Percentiles rank a stretch among this genome's conserved stretches.
Conservation (phyloP, 2,888 invertebrate genomes). For the Julus scandinavius region DNA sequence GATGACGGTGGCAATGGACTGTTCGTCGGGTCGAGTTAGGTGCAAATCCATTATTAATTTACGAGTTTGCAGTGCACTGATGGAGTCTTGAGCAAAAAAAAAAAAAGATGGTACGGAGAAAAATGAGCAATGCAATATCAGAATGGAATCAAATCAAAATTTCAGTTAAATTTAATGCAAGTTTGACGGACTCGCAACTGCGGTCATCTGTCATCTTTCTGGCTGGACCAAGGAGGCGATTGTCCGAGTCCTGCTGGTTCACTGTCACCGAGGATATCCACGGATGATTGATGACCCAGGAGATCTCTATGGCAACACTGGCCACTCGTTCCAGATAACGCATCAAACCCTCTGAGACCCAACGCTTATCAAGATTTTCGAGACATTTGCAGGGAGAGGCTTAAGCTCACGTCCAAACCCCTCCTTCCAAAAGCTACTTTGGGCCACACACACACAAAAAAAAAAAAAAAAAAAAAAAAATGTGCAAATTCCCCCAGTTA, state of each 20-base stretch:
- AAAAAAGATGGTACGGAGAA: background rate
- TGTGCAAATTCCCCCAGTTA: conserved; percentile 50
- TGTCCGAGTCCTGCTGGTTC: conserved; percentile 28
- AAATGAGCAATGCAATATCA: conserved; percentile 19
- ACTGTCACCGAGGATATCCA: conserved; percentile 54
- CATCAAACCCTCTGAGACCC: conserved; percentile 51
- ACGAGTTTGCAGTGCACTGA: background rate
- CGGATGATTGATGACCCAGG: conserved; percentile 55
- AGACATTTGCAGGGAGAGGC: conserved; percentile 46
- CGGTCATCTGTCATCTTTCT: conserved; percentile 25
- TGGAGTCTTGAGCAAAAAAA: background rate
- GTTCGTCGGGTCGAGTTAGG: background rate
- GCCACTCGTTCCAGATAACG: conserved; percentile 51
- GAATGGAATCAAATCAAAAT: conserved; percentile 42
- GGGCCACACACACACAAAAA: no score
- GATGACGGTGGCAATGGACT: background rate
- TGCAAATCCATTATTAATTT: conserved; percentile 39
- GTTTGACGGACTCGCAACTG: conserved; percentile 40
- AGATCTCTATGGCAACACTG: conserved; percentile 53
- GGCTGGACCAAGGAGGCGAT: conserved; percentile 38
- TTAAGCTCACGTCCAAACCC: background rate
- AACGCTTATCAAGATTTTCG: conserved; percentile 49
- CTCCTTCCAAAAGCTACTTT: background rate
- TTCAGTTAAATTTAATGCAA: conserved; percentile 42
- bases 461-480: no score